These are phyloP conservation scores for Aythya baeri DNA, from an alignment of 2,113 vertebrate species.

Conservation along the genomic window DNA sequence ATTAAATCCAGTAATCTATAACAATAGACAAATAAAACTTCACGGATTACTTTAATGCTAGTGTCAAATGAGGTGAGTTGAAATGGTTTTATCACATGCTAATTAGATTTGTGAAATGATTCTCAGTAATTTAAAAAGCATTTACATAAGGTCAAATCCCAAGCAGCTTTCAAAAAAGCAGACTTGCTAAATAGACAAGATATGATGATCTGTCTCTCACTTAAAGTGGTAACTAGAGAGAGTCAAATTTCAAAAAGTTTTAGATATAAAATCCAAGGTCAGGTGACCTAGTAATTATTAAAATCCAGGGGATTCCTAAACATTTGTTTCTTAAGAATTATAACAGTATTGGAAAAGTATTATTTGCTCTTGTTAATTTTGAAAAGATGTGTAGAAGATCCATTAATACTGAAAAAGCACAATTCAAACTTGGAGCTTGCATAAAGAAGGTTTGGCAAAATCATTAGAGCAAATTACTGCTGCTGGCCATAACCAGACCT, in stretches of 20 bases:
- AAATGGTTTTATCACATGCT: conserved; percentile 34
- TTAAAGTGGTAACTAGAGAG: conserved; percentile 26
- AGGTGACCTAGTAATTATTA: conserved; percentile 12
- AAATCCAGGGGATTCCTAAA: background rate
- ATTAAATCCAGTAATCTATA: conserved; percentile 10
- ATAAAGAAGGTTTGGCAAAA: background rate
- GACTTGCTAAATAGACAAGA: conserved; percentile 50
- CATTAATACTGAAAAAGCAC: background rate
- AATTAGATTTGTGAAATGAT: conserved; percentile 66
- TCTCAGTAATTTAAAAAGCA: conserved; percentile 61
- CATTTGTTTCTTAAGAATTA: background rate
- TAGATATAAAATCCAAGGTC: conserved; percentile 37
- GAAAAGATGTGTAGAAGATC: background rate
- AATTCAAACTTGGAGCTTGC: background rate
- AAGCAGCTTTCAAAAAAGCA: conserved; percentile 54
- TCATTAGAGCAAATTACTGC: background rate
- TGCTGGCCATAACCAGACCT: background rate
- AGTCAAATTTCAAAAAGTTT: conserved; percentile 41
- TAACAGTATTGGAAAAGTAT: background rate
- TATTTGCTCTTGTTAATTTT: conserved; percentile 10
- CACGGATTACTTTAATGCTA: background rate
- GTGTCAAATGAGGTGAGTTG: conserved; percentile 40
- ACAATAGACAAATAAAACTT: conserved; percentile 10
- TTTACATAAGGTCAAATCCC: conserved; percentile 62
- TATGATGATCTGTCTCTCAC: conserved; percentile 22